Evolutionary conservation across 1,140 invertebrate genomes (phyloP), one percentile per base, ranked within the genome.

Genomic region (Drosophila varians): DNA sequence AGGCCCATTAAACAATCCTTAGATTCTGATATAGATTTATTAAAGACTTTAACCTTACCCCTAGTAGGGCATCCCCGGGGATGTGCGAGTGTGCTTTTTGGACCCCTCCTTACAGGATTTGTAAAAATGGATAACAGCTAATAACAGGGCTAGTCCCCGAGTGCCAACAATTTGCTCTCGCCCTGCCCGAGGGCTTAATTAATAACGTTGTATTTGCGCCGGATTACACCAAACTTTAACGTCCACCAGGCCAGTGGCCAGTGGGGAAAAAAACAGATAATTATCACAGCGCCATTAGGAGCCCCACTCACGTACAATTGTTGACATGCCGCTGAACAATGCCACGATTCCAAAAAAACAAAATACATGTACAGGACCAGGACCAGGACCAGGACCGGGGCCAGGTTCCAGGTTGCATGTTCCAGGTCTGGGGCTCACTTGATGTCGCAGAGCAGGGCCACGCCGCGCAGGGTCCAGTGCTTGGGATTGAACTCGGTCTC

Each of bases 401-500:
- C 26, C 9, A 9, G 21, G 26, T 26, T 4, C 8, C n/a, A n/a
- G n/a, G n/a, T n/a, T n/a, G n/a, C n/a, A n/a, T 4, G 46, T 14
- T 6, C 25, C 28, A 8, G n/a, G 28, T 18, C 6, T 14, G 8
- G 12, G 36, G 34, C 45, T 94, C 95, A 99, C 93, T 99, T 99
- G 69, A 98, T 99, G 92, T 99, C 98, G 92, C 98, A 99, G n/a
- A 99, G 93, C 6, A 99, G 92, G 1, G 98, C 98, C 21, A 99
- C 98, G 6, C 98, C 98, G 78, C 98, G 92, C 14, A 99, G 91
- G 2, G 97, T 97, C 98, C 98, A 99, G 92, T 98, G 96, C 79
- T 96, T 92, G 49, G 97, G 95, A 92, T 96, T 96, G 88, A 96
- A 94, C 91, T 97, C 96, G 0, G 97, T 98, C 92, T 99, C 96